Evolutionary conservation across 2,797 vertebrate species (phyloP), one percentile per base, ranked within the genome.

Genomic region (Carduelis carduelis): DNA sequence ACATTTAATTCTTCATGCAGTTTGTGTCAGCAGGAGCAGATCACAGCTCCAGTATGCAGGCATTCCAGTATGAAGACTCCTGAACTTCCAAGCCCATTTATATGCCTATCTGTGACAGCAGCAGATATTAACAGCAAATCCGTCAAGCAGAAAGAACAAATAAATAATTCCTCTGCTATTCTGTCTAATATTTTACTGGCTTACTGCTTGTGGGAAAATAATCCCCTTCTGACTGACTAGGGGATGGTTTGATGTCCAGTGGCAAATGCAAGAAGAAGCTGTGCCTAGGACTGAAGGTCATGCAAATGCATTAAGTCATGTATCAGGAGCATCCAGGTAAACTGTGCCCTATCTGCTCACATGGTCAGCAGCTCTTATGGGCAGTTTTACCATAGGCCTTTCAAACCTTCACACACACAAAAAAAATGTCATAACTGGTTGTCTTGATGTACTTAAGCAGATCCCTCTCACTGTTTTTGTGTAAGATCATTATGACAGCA

Each of bases 81-180:
- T 80, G 56, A 83, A 57, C 56, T 87, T 78, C 44, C 69, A 79
- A 66, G 37, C 37, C 63, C 34, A 37, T 84, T 89, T 87, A 22
- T 72, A 53, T 52, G 43, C 49, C 53, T 92, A 0, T 66, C 70
- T 81, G 52, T 89, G 83, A 82, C 90, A 93, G 87, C 81, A 92
- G 90, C 53, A 92, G 64, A 56, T 91, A 64, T 49, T 84, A 92
- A 60, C 30, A 65, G 83, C 60, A 83, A 41, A 64, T 68, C 61
- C 41, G n/a, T 89, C 77, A 64, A 76, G 89, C 78, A 91, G 61
- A 60, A 8, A 75, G 69, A 81, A 80, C 80, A 89, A 95, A 77
- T 85, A 91, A 91, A 91, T 83, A 87, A 92, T 86, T 89, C 75
- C 46, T 41, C 56, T 87, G n/a, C 35, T 80, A 60, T 77, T 83